Conservation (phyloP, 2,113 vertebrate genomes). For the Miniopterus natalensis region DNA sequence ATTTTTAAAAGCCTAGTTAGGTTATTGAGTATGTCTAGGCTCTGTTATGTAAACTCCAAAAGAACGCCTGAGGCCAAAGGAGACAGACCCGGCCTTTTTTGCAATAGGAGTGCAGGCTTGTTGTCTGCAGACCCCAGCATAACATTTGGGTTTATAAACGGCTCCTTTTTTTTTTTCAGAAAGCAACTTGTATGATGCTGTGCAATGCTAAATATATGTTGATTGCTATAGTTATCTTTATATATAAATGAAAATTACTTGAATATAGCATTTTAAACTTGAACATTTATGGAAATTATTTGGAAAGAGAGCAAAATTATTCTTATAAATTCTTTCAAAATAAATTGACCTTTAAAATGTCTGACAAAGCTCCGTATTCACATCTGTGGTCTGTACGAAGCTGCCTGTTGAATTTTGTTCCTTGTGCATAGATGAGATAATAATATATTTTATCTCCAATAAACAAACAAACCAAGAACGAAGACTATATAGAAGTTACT, state of each 20-base stretch:
- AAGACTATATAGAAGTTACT: neutral
- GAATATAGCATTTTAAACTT: conserved; percentile 38
- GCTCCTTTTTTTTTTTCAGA: neutral
- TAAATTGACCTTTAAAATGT: neutral
- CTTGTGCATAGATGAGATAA: neutral
- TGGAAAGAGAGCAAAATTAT: conserved; percentile 22
- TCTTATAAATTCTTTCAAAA: conserved; percentile 35
- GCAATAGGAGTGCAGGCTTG: neutral
- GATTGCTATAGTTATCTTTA: neutral
- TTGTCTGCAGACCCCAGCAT: neutral
- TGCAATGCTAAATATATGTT: conserved; percentile 8
- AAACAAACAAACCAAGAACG: neutral
- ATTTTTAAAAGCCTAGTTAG: neutral
- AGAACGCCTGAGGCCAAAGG: conserved; percentile 20
- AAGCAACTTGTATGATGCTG: neutral
- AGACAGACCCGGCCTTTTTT: neutral
- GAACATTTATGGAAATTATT: conserved; percentile 34
- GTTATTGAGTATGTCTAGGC: conserved; percentile 26
- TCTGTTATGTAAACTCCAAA: conserved; percentile 39
- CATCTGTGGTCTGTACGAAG: neutral
- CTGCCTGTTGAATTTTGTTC: neutral
- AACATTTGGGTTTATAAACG: neutral
- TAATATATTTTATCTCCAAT: neutral
- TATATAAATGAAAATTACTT: neutral
- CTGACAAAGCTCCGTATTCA: neutral